Evolutionary conservation across 2,888 invertebrate species (phyloP).

Genomic region (Sinotaia quadrata): DNA sequence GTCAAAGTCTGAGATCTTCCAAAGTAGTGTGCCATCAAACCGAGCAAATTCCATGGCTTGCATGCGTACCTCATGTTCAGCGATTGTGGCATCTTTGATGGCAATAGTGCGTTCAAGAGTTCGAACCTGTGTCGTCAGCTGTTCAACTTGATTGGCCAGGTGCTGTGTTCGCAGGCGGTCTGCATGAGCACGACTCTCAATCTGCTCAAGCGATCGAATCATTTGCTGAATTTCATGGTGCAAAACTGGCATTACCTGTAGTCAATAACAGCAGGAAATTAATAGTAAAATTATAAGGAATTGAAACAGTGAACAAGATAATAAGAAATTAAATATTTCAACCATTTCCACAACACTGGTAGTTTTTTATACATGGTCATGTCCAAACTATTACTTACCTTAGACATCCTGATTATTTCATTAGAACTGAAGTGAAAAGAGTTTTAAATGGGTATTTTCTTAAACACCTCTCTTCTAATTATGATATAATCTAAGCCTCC

Average conservation of each 20-base stretch:
- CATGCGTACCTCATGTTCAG: constrained; percentile 57
- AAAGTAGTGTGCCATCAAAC: constrained; percentile 67
- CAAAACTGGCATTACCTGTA: constrained; percentile 44
- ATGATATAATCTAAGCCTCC: no score
- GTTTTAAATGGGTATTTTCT: no score
- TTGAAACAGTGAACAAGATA: no score
- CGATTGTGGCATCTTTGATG: constrained; percentile 40
- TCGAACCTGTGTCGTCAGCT: constrained; percentile 21
- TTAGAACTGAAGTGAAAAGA: no score
- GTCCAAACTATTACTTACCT: no score
- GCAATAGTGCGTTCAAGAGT: constrained; percentile 26
- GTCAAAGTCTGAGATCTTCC: constrained; percentile 66
- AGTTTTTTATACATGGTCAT: no score
- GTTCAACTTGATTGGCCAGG: constrained; percentile 17
- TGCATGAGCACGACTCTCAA: constrained; percentile 39
- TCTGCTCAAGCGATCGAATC: constrained; percentile 48
- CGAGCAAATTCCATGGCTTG: constrained; percentile 56
- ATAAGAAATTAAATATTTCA: no score
- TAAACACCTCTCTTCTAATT: no score
- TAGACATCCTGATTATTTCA: no score
- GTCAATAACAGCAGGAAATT: no score
- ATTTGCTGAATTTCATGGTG: constrained; percentile 56
- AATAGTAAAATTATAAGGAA: no score
- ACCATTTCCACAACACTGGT: no score
- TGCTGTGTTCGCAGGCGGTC: constrained; percentile 20